Percentiles rank a stretch among this genome's conserved stretches.
Conservation (phyloP, 2,888 invertebrate species). For the Napeogenes sylphis region DNA sequence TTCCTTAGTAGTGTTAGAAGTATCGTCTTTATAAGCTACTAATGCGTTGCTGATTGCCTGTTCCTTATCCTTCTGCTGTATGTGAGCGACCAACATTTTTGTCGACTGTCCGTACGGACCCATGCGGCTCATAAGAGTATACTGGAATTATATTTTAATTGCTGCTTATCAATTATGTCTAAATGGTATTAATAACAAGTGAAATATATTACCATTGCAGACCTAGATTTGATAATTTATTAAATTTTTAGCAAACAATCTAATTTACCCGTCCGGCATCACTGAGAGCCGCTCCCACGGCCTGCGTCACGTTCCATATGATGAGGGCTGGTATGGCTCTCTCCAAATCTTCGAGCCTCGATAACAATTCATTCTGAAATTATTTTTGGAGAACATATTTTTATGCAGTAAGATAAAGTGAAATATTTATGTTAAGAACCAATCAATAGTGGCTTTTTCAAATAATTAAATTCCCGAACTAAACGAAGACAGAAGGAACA, state of each 20-base stretch:
- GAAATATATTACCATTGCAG: background rate
- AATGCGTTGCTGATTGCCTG: conserved; percentile 36
- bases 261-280: conserved; percentile 47
- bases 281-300: conserved; percentile 50
- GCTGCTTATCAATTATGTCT: background rate
- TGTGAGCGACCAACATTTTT: conserved; percentile 42
- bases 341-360: conserved; percentile 77
- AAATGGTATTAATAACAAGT: no score
- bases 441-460: conserved; percentile 24
- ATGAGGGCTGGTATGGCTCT: conserved; percentile 80
- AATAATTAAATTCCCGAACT: no score
- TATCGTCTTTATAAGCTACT: conserved; percentile 38
- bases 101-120: conserved; percentile 48
- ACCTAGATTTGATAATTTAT: background rate
- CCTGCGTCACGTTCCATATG: conserved; percentile 77
- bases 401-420: no score
- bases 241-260: background rate
- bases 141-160: conserved; percentile 39
- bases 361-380: conserved; percentile 76
- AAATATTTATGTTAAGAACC: background rate
- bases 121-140: conserved; percentile 53
- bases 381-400: conserved; percentile 19
- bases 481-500: no score
- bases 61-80: conserved; percentile 37
- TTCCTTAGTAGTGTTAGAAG: conserved; percentile 30